Percentiles rank a stretch among this genome's conserved stretches.
Evolutionary conservation across 2,113 vertebrate genomes (phyloP).

Genomic region (Origma solitaria): DNA sequence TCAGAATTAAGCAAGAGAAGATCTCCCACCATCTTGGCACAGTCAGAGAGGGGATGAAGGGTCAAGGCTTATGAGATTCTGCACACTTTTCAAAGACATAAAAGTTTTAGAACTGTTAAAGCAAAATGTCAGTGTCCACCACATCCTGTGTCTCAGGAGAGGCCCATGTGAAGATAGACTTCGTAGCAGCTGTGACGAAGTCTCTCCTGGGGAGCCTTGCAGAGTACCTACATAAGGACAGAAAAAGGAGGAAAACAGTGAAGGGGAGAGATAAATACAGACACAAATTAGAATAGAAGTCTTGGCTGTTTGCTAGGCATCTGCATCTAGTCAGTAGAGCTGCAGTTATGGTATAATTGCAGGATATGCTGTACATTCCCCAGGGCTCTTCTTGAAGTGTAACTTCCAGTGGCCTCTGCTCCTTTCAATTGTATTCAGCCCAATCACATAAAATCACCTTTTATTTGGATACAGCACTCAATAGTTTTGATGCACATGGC

Average conservation of each 20-base stretch:
- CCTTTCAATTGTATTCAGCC: background rate
- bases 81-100: background rate
- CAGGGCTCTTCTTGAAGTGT: background rate
- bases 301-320: background rate
- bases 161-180: background rate
- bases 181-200: background rate
- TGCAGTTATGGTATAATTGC: background rate
- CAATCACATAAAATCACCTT: background rate
- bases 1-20: background rate
- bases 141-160: background rate
- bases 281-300: background rate
- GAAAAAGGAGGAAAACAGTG: background rate
- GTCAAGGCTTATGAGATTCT: background rate
- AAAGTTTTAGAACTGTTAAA: background rate
- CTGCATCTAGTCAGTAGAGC: background rate
- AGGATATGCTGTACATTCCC: background rate
- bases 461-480: background rate
- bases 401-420: background rate
- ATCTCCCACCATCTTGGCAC: background rate
- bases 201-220: rapidly evolving
- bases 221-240: background rate
- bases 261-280: background rate
- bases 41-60: background rate
- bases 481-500: background rate
- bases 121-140: background rate